A percentile compares a stretch with the other conserved stretches of the same genome.
phyloP scores from a whole-genome alignment of 2,888 invertebrate genomes.

The Lissocephala sabroskyi region DNA sequence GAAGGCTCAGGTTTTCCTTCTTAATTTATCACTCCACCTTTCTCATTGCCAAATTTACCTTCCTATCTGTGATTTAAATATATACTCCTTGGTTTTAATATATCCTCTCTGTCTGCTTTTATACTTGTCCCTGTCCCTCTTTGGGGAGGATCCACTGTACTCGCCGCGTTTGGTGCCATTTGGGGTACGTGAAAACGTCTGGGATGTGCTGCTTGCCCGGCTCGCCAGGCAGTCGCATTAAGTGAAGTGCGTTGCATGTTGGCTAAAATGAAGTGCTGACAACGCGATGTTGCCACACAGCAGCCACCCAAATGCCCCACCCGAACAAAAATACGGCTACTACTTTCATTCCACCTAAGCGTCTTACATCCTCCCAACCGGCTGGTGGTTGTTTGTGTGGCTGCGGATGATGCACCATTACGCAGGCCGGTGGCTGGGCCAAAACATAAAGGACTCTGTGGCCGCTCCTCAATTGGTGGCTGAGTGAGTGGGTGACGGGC shows the following conservation, averaged over 20 bases:
- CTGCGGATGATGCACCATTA: conserved; percentile 16
- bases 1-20: no score
- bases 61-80: no score
- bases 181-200: no score
- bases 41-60: no score
- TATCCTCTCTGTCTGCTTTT: no score
- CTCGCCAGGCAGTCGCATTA: conserved; percentile 43
- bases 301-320: no score
- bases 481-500: conserved; percentile 44
- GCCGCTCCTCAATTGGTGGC: conserved; percentile 23
- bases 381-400: conserved; percentile 17
- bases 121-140: no score
- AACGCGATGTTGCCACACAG: conserved; percentile 35
- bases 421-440: not conserved
- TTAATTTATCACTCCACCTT: no score
- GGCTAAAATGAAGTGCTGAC: conserved; percentile 64
- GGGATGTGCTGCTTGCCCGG: no score
- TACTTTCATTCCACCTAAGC: conserved; percentile 35
- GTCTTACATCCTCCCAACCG: conserved; percentile 40
- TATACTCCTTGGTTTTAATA: no score
- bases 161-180: no score
- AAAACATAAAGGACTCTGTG: conserved; percentile 39
- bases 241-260: conserved; percentile 54
- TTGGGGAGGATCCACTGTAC: no score
- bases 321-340: not conserved